phyloP scores from a whole-genome alignment of 64 coral and sea anemone genomes.

The Cladopsammia gracilis region DNA sequence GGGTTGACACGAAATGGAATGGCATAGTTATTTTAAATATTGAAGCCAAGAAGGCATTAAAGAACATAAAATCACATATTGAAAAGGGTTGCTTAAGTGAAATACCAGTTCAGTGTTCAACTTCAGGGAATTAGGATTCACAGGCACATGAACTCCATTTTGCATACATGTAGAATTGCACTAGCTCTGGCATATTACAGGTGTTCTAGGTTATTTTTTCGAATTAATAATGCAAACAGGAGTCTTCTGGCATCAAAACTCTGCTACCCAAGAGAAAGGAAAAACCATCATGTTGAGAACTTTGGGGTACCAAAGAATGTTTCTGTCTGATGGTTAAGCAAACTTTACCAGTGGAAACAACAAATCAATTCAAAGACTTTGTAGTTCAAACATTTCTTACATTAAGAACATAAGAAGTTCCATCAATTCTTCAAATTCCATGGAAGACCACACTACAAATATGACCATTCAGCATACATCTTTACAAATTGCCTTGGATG shows the following conservation, averaged over 20 bases:
- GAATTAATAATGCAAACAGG: slow-evolving; percentile 30
- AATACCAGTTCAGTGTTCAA: slow-evolving; percentile 36
- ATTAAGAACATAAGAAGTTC: neutral
- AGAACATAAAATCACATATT: slow-evolving; percentile 18
- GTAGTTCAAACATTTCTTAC: neutral
- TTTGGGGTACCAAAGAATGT: neutral
- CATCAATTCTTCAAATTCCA: neutral
- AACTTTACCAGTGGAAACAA: neutral
- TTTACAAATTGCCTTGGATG: slow-evolving; percentile 45
- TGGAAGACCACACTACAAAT: neutral
- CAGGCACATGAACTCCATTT: slow-evolving; percentile 10
- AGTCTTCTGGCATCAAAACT: neutral
- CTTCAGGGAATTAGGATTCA: slow-evolving; percentile 46
- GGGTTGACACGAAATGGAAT: neutral
- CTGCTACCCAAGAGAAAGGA: neutral
- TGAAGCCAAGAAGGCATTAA: neutral
- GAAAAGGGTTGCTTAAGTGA: slow-evolving; percentile 16
- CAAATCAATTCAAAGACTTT: neutral
- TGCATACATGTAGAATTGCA: slow-evolving; percentile 49
- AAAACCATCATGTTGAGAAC: neutral
- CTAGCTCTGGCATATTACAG: slow-evolving; percentile 33
- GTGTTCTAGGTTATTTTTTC: slow-evolving; percentile 52
- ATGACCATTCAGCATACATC: neutral
- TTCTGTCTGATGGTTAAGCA: neutral
- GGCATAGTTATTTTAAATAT: neutral